Evolutionary conservation across 2,888 invertebrate genomes (phyloP), one percentile per base, ranked within the genome.

Genomic region (Rhamphomyia laevipes): DNA sequence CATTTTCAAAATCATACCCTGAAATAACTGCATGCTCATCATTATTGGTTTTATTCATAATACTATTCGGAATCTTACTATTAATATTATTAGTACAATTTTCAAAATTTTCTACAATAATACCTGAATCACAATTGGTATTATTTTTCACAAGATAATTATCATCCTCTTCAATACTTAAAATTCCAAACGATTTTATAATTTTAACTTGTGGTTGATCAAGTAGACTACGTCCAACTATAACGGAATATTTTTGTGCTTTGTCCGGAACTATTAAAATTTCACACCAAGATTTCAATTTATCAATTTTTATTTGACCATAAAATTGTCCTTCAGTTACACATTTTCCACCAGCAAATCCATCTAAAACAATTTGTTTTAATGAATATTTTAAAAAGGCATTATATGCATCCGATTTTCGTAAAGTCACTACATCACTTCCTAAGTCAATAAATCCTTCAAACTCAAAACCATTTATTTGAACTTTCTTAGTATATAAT

Each of bases 181-280:
- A 9, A 27, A 16, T 16, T 12, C 41, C 12, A 33, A 44, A 47
- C 13, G 40, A 13, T 21, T 50, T 47, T 13, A 17, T 38, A 1
- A 50, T 23, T 6, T 31, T 41, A 4, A 47, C 50, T 33, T 47
- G 41, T 2, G 50, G 35, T 37, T 47, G 50, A n/a, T 50, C 46
- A 1, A 46, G 43, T 15, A 50, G 30, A 3, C 46, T 43, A 5
- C 50, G 38, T 1, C 47, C 50, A 13, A 50, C 35, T 12, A 47
- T 33, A 1, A 50, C 15, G 11, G 47, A 27, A 15, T 38, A 45
- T 6, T 41, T 44, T n/a, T 50, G 41, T 5, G 40, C 45, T 37
- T 47, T 27, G 16, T 43, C 46, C 11, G 47, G 47, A 1, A 40
- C 50, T 23, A 50, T 37, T 27, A 45, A 27, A 15, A 49, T 31